Conservation (phyloP, 2,113 vertebrate genomes). For the Clarias gariepinus region DNA sequence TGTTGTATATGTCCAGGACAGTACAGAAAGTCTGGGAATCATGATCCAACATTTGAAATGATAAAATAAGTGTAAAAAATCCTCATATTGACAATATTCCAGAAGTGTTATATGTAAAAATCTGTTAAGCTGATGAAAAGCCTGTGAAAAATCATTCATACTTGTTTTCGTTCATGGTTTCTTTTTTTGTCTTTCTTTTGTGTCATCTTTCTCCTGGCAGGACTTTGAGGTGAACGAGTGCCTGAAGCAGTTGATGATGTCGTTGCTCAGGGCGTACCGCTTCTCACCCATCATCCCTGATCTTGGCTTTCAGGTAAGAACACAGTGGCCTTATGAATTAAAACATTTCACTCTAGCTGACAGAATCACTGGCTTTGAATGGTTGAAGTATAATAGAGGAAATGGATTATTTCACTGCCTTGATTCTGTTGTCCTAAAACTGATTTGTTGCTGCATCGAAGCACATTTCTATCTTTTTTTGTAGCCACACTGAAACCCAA, state of each 20-base stretch:
- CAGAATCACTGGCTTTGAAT: not conserved
- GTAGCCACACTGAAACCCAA: not conserved
- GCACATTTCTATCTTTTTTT: not conserved
- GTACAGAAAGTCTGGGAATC: not conserved
- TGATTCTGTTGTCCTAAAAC: not conserved
- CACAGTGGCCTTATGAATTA: not conserved
- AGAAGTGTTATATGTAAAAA: not conserved
- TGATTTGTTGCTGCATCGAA: not conserved
- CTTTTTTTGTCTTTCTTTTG: not conserved
- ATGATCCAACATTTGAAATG: not conserved
- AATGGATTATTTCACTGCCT: not conserved
- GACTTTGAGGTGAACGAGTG: constrained; percentile 95
- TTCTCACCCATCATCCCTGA: constrained; percentile 98
- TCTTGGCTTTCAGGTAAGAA: constrained; percentile 87
- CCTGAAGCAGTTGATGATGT: constrained; percentile 97
- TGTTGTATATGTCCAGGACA: not conserved
- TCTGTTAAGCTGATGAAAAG: not conserved
- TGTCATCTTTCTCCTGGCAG: constrained; percentile 63
- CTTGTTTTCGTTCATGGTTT: not conserved
- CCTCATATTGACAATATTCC: not conserved
- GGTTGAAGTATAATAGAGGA: not conserved
- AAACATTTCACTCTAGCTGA: not conserved
- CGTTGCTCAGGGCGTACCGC: constrained; percentile 90
- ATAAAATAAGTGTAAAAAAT: not conserved
- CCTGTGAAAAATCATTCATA: not conserved